Conservation (phyloP, 35 echinoderm and acorn worm genomes). For the Lytechinus pictus region DNA sequence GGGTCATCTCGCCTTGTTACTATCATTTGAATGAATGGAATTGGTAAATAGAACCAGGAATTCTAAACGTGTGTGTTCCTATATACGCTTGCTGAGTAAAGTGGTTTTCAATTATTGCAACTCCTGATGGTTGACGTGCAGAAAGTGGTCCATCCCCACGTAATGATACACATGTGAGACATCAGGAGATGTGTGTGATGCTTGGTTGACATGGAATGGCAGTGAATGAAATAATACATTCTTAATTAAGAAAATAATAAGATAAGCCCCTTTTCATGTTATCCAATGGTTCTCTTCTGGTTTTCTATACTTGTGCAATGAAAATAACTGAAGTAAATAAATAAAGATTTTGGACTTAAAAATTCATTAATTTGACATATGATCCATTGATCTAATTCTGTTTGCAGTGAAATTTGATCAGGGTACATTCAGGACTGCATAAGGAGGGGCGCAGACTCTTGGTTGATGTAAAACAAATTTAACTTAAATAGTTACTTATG, state of each 20-base stretch:
- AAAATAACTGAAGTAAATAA: too few species aligned
- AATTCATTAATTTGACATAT: neutral
- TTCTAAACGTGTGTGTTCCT: neutral
- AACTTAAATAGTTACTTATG: too few species aligned
- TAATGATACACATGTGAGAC: neutral
- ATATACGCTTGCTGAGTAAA: slow-evolving; percentile 10
- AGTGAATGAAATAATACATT: neutral
- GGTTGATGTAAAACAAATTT: too few species aligned
- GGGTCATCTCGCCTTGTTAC: slow-evolving; percentile 18
- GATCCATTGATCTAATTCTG: neutral
- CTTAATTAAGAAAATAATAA: neutral
- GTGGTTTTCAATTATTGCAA: slow-evolving; percentile 47
- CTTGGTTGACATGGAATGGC: neutral
- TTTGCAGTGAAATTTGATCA: neutral
- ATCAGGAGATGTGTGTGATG: neutral
- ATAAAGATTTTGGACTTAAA: neutral
- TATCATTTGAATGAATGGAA: slow-evolving; percentile 33
- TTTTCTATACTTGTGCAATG: too few species aligned
- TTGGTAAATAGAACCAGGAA: slow-evolving; percentile 23
- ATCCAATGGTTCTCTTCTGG: too few species aligned
- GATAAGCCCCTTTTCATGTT: too few species aligned
- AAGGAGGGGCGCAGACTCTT: too few species aligned
- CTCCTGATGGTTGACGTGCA: neutral
- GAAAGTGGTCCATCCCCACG: neutral
- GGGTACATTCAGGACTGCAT: too few species aligned